Percentiles rank a stretch among this genome's conserved stretches.
Evolutionary conservation across 2,888 invertebrate genomes (phyloP).

Genomic region (Mythimna pallens): DNA sequence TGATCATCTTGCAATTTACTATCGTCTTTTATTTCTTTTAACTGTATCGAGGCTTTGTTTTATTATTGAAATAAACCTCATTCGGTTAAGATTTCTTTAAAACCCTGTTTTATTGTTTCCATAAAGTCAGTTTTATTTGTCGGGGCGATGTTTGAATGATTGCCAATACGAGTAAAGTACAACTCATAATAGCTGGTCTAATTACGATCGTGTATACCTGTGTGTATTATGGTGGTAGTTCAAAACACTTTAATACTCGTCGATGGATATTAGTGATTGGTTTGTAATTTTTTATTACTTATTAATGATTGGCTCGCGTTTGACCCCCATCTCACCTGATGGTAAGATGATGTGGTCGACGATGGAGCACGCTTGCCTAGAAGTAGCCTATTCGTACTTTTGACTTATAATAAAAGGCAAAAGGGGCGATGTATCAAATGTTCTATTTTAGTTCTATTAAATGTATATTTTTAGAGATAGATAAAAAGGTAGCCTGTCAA

Average conservation of each 20-base stretch:
- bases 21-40: neutral
- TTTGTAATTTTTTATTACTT: no score
- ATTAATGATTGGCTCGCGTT: no score
- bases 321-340: no score
- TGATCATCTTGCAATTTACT: conserved; percentile 12
- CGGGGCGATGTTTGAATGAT: conserved; percentile 36
- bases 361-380: no score
- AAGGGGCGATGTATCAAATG: neutral
- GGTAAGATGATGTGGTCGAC: no score
- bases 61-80: conserved; percentile 32
- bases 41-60: conserved; percentile 21
- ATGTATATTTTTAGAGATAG: neutral
- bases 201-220: conserved; percentile 26
- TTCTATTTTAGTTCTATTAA: neutral
- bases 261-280: conserved; percentile 16
- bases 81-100: conserved; percentile 15
- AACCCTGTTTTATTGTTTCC: conserved; percentile 44
- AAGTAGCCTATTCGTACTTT: no score
- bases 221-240: neutral
- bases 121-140: conserved; percentile 36
- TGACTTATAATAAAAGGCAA: conserved; percentile 20
- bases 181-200: conserved; percentile 26
- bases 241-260: conserved; percentile 18
- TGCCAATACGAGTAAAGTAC: conserved; percentile 46
- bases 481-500: neutral